A percentile compares a stretch with the other conserved stretches of the same genome.
Conservation (phyloP, 2,113 vertebrate genomes). For the Martes martes region DNA sequence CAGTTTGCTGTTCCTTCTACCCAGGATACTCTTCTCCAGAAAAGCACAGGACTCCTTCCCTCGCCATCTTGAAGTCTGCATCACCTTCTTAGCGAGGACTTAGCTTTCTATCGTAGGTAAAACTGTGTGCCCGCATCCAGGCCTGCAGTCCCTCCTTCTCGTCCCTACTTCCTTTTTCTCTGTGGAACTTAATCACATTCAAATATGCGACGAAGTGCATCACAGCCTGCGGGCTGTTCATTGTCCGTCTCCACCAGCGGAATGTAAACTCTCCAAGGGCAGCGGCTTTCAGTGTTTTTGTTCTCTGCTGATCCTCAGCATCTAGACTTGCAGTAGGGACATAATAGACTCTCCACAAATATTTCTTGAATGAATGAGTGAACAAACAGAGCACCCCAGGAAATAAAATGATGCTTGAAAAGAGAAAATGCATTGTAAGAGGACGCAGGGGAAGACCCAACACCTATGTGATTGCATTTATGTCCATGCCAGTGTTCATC, state of each 20-base stretch:
- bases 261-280: not conserved
- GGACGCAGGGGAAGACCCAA: not conserved
- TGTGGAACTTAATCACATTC: not conserved
- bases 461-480: not conserved
- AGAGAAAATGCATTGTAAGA: not conserved
- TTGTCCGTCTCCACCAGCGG: not conserved
- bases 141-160: not conserved
- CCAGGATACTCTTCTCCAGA: not conserved
- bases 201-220: not conserved
- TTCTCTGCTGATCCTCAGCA: not conserved
- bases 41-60: not conserved
- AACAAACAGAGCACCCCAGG: not conserved
- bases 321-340: not conserved
- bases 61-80: not conserved
- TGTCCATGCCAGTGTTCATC: not conserved
- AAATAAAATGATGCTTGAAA: not conserved
- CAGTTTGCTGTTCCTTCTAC: not conserved
- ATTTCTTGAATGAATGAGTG: not conserved
- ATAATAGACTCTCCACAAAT: not conserved
- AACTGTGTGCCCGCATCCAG: accelerated
- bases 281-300: not conserved
- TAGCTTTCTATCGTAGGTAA: not conserved
- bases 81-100: not conserved
- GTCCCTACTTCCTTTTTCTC: not conserved
- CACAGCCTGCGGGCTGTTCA: not conserved